These are phyloP conservation scores for Neomonachus schauinslandi DNA, from an alignment of 2,113 vertebrate genomes.

Conservation along the genomic window DNA sequence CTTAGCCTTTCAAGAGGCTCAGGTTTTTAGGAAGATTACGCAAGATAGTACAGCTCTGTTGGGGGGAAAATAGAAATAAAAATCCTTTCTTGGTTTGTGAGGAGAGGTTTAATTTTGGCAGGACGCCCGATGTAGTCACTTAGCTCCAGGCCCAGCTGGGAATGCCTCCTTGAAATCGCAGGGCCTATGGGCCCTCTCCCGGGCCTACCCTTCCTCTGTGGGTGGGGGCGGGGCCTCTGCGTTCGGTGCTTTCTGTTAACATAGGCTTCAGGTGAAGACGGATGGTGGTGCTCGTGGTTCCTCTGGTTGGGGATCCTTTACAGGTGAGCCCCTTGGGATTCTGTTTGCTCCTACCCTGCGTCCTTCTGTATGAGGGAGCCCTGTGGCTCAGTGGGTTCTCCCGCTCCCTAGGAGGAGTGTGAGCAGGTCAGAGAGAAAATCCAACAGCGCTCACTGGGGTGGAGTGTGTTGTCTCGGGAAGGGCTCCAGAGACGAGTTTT, in stretches of 20 bases:
- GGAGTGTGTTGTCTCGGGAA: not conserved
- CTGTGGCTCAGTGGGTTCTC: not conserved
- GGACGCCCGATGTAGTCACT: not conserved
- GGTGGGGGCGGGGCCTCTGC: accelerated
- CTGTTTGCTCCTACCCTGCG: not conserved
- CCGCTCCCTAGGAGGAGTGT: not conserved
- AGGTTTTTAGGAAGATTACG: not conserved
- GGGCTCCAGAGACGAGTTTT: not conserved
- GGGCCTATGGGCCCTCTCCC: accelerated
- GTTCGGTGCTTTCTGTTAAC: not conserved
- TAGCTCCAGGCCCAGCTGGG: not conserved
- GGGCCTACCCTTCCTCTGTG: accelerated
- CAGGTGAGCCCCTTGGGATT: not conserved
- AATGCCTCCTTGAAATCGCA: not conserved
- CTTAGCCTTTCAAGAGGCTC: not conserved
- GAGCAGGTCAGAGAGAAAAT: accelerated
- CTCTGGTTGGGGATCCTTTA: not conserved
- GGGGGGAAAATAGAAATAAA: slow-evolving; percentile 16
- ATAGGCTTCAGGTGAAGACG: not conserved
- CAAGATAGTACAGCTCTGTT: not conserved
- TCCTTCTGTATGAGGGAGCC: not conserved
- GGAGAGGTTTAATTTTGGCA: slow-evolving; percentile 53
- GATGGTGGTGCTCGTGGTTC: not conserved
- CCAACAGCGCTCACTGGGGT: accelerated
- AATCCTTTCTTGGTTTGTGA: slow-evolving; percentile 69